Conservation (phyloP, 2,888 invertebrate genomes). For the Sminthurides aquaticus region DNA sequence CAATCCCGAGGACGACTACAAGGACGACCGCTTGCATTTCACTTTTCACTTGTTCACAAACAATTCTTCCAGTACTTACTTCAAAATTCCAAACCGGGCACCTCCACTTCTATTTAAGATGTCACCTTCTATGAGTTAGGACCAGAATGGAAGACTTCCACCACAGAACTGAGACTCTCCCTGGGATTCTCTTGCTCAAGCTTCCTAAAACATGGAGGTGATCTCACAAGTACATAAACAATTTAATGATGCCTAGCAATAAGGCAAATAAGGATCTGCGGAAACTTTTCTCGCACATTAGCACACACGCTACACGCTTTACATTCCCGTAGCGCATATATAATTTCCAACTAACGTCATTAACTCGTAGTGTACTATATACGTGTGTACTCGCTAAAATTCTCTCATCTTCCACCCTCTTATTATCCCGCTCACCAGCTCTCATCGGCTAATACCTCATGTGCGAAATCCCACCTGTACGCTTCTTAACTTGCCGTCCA, state of each 20-base stretch:
- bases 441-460: not conserved
- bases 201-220: slow-evolving; percentile 1
- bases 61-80: not conserved
- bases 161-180: not conserved
- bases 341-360: not conserved
- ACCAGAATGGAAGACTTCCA: not conserved
- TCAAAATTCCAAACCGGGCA: not conserved
- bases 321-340: not conserved
- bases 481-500: not conserved
- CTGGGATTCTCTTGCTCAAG: too few relatives aligned
- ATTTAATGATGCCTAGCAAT: not conserved
- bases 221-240: slow-evolving; percentile 6
- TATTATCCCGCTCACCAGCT: not conserved
- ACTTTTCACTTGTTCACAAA: too few relatives aligned
- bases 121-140: not conserved
- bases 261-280: not conserved
- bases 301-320: not conserved
- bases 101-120: not conserved
- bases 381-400: not conserved
- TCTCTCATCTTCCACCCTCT: not conserved
- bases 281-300: not conserved
- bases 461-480: not conserved
- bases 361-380: not conserved
- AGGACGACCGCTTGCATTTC: too few relatives aligned
- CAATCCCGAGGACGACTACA: too few relatives aligned